phyloP scores from a whole-genome alignment of 2,888 invertebrate genomes.

The Thysanoteuthis rhombus region DNA sequence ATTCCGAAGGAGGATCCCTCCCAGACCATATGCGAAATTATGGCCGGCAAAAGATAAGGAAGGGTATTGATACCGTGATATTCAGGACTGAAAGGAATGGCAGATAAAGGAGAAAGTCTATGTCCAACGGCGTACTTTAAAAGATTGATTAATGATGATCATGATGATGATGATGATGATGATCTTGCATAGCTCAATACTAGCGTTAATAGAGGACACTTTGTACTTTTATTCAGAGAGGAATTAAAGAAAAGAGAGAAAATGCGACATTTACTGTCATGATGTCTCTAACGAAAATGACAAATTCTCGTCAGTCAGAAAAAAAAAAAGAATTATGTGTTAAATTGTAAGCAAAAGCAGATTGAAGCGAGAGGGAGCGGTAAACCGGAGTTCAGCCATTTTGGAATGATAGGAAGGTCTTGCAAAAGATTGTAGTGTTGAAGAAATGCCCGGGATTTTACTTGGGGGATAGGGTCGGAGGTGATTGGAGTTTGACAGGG shows the following conservation, averaged over 20 bases:
- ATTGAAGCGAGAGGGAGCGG: not conserved
- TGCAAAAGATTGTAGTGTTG: not conserved
- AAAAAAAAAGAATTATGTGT: not conserved
- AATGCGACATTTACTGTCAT: not conserved
- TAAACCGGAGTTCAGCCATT: not conserved
- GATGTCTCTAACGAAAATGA: not conserved
- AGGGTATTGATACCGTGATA: too few species aligned
- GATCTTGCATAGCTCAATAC: too few species aligned
- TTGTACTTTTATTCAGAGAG: not conserved
- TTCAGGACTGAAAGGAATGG: too few species aligned
- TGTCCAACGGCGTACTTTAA: too few species aligned
- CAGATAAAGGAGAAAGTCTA: too few species aligned
- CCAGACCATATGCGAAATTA: too few species aligned
- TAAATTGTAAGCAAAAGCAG: not conserved
- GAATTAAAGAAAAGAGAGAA: not conserved
- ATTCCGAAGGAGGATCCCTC: too few species aligned
- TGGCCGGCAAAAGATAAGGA: too few species aligned
- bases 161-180: too few species aligned
- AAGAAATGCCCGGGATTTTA: not conserved
- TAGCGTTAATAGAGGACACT: not conserved
- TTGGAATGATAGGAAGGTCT: not conserved
- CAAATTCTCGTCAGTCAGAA: not conserved
- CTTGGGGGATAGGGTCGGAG: not conserved
- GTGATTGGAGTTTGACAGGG: not conserved
- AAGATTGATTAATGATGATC: too few species aligned